A percentile compares a stretch with the other conserved stretches of the same genome.
Evolutionary conservation across 2,113 vertebrate genomes (phyloP).

Genomic region (Mungos mungo): DNA sequence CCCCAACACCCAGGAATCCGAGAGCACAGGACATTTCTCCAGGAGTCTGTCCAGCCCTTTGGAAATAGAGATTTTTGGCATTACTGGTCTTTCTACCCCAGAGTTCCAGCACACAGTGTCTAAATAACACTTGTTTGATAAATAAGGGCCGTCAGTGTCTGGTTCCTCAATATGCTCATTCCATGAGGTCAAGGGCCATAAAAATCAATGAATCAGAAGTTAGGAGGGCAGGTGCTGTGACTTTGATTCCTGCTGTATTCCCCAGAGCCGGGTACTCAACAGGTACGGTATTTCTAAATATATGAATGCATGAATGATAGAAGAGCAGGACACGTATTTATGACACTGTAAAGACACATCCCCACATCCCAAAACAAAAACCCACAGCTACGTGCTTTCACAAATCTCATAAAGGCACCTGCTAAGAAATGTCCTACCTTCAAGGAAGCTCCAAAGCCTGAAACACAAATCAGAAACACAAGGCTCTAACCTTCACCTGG

Average conservation of each 20-base stretch:
- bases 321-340: not conserved
- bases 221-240: not conserved
- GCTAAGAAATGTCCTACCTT: not conserved
- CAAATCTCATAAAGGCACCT: not conserved
- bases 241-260: not conserved
- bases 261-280: not conserved
- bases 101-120: not conserved
- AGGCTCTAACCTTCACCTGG: not conserved
- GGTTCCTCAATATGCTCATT: not conserved
- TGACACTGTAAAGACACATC: conserved; percentile 12
- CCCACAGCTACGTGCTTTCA: not conserved
- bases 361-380: not conserved
- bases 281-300: not conserved
- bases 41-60: not conserved
- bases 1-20: not conserved
- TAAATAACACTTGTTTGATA: not conserved
- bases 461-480: conserved; percentile 10
- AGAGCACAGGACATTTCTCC: not conserved
- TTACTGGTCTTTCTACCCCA: not conserved
- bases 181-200: not conserved
- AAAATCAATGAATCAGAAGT: conserved; percentile 17
- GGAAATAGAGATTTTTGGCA: not conserved
- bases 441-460: not conserved
- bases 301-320: not conserved
- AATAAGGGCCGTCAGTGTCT: not conserved